Percentiles rank a stretch among this genome's conserved stretches.
phyloP scores from a whole-genome alignment of 2,888 invertebrate species.

The Asteroscopus sphinx region DNA sequence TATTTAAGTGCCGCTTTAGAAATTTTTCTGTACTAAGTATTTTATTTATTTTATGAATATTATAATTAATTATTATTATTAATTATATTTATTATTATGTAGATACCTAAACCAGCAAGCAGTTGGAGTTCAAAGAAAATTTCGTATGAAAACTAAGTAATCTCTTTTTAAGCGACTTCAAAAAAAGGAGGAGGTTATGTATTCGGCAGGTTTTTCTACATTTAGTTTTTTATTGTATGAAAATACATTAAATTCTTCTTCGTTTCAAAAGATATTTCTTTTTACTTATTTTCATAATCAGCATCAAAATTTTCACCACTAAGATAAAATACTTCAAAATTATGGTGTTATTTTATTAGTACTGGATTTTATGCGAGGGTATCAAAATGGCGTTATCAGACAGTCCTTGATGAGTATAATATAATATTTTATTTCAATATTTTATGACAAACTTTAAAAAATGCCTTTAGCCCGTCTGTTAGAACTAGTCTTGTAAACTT shows the following conservation, averaged over 20 bases:
- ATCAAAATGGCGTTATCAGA: constrained; percentile 1
- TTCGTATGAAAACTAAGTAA: constrained; percentile 3
- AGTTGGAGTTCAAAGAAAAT: constrained; percentile 3
- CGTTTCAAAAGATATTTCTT: constrained; percentile 4
- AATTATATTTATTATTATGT: no score
- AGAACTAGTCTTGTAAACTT: no score
- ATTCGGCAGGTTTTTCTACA: no score
- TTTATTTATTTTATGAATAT: no score
- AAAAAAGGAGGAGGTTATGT: no score
- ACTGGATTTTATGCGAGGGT: constrained; percentile 9
- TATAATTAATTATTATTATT: no score
- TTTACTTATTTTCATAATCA: constrained; percentile 8
- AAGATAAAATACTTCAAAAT: constrained; percentile 10
- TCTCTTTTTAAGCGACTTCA: no score
- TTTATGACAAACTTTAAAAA: no score
- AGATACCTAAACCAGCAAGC: no score
- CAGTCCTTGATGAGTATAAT: background rate
- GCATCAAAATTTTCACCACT: constrained; percentile 1
- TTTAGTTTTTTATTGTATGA: background rate
- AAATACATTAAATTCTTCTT: constrained; percentile 10
- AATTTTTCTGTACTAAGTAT: no score
- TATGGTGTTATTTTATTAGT: constrained; percentile 8
- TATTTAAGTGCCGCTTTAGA: no score
- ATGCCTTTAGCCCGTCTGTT: no score
- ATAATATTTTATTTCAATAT: background rate